Conservation (phyloP, 2,888 invertebrate species). For the Myathropa florea region DNA sequence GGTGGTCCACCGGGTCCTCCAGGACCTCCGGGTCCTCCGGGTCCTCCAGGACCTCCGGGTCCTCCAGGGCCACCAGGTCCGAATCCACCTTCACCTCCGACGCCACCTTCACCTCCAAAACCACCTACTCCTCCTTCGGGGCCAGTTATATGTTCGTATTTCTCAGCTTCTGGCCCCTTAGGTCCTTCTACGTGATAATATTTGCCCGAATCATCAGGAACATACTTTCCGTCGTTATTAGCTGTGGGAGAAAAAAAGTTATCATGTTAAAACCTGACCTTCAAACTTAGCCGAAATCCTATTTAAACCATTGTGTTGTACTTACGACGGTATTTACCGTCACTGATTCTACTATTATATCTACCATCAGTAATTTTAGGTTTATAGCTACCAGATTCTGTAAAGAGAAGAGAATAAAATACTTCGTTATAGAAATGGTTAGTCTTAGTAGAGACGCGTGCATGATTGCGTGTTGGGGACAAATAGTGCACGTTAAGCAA, state of each 20-base stretch:
- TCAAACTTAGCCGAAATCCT: not conserved
- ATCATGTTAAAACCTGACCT: not conserved
- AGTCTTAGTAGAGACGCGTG: conserved; percentile 18
- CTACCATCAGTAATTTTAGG: conserved; percentile 10
- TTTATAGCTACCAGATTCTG: conserved; percentile 55
- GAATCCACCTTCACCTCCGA: conserved; percentile 73
- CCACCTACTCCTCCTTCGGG: conserved; percentile 78
- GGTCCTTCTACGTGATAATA: conserved; percentile 80
- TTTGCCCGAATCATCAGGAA: conserved; percentile 79
- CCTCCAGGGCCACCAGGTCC: conserved; percentile 79
- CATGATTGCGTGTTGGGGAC: conserved; percentile 43
- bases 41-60: conserved; percentile 77
- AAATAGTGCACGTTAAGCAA: conserved; percentile 51
- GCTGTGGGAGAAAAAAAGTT: conserved; percentile 22
- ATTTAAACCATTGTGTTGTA: conserved; percentile 40
- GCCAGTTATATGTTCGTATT: conserved; percentile 77
- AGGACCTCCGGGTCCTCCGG: conserved; percentile 75
- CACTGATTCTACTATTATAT: conserved; percentile 13
- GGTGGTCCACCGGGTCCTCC: conserved; percentile 74
- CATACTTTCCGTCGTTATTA: conserved; percentile 76
- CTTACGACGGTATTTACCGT: conserved; percentile 69
- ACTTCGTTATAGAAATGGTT: conserved; percentile 1
- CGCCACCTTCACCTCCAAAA: conserved; percentile 75
- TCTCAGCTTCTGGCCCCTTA: conserved; percentile 79
- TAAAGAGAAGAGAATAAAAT: conserved; percentile 30